Percentiles rank a stretch among this genome's conserved stretches.
Evolutionary conservation across 2,797 vertebrate species (phyloP).

Genomic region (Coendou prehensilis): DNA sequence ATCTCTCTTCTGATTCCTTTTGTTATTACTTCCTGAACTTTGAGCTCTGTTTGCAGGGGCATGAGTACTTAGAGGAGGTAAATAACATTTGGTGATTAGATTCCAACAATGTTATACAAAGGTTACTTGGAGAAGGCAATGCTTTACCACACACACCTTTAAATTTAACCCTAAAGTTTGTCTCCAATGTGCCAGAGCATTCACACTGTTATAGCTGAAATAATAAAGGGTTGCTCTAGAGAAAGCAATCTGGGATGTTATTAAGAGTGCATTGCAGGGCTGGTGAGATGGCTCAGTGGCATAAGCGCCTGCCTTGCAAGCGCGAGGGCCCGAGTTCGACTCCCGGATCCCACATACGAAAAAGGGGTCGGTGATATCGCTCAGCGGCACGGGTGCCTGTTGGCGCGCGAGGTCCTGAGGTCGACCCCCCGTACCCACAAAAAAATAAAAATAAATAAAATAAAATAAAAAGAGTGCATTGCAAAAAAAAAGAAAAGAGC

Average conservation of each 20-base stretch:
- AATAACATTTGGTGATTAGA: conserved; percentile 51
- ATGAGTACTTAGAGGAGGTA: neutral
- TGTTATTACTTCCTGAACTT: conserved; percentile 82
- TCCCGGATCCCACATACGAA: too few relatives aligned
- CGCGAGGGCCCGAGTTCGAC: too few relatives aligned
- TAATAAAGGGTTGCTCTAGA: neutral
- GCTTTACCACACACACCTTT: neutral
- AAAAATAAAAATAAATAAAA: too few relatives aligned
- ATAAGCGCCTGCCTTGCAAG: too few relatives aligned
- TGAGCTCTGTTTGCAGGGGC: conserved; percentile 45
- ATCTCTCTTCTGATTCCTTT: conserved; percentile 68
- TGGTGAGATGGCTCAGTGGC: too few relatives aligned
- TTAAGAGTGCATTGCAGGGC: neutral
- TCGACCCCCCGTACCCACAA: too few relatives aligned
- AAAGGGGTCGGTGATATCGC: too few relatives aligned
- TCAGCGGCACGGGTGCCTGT: too few relatives aligned
- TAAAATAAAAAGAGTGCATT: neutral
- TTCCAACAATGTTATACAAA: conserved; percentile 34
- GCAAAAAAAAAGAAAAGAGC: neutral
- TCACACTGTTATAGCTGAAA: neutral
- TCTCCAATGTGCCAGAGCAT: neutral
- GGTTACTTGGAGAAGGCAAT: conserved; percentile 51
- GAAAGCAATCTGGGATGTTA: neutral
- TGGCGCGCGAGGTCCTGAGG: too few relatives aligned
- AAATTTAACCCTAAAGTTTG: neutral